phyloP scores from a whole-genome alignment of 37 sponge, comb jelly and placozoan genomes.

The Aplysina aerophoba region DNA sequence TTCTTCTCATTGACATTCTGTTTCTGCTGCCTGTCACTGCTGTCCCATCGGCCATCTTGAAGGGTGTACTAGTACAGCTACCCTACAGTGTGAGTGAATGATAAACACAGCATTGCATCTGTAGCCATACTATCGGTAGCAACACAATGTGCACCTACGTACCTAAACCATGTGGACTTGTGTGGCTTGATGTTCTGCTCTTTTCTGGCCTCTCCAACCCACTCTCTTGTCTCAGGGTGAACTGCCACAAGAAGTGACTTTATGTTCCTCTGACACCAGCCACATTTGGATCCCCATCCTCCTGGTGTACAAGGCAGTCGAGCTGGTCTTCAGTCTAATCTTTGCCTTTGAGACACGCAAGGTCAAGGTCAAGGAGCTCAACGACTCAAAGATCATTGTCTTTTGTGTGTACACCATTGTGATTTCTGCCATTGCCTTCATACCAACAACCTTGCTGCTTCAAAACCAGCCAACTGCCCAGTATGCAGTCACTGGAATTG shows the following conservation, averaged over 20 bases:
- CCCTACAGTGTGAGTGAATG: too few relatives aligned
- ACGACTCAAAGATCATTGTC: conserved; percentile 66
- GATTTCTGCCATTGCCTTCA: conserved; percentile 51
- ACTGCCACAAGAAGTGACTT: background rate
- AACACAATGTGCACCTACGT: too few relatives aligned
- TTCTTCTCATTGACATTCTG: conserved; percentile 39
- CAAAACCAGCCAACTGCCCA: conserved; percentile 16
- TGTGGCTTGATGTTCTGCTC: too few relatives aligned
- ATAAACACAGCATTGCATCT: too few relatives aligned
- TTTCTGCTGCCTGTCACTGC: conserved; percentile 51
- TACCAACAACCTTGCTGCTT: conserved; percentile 45
- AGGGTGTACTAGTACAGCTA: too few relatives aligned
- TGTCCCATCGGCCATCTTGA: conserved; percentile 52
- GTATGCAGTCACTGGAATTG: conserved; percentile 53
- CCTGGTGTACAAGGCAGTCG: conserved; percentile 60
- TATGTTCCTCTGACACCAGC: conserved; percentile 18
- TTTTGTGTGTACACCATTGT: conserved; percentile 68
- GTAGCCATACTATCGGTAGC: too few relatives aligned
- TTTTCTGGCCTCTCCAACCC: too few relatives aligned
- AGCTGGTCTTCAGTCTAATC: conserved; percentile 51
- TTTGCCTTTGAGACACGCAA: conserved; percentile 76
- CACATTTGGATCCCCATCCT: conserved; percentile 42
- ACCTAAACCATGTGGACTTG: too few relatives aligned
- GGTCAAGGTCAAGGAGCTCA: conserved; percentile 55
- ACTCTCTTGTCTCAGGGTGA: too few relatives aligned